Evolutionary conservation across 2,888 invertebrate genomes (phyloP).

Genomic region (Drepanosiphum platanoidis): DNA sequence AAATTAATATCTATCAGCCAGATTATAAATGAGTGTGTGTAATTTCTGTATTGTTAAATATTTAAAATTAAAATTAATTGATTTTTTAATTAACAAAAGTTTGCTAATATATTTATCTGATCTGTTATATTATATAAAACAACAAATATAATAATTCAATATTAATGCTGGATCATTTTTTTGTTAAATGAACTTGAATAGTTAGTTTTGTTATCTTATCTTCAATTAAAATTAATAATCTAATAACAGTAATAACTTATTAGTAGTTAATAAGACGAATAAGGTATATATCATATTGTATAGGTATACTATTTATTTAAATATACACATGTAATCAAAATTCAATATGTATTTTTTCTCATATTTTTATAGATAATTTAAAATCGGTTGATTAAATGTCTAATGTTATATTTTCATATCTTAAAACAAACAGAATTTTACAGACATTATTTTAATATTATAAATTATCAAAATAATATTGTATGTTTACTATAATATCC

Average conservation of each 20-base stretch:
- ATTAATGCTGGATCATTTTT: not conserved
- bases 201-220: not conserved
- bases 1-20: no score
- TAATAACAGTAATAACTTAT: no score
- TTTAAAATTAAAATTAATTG: no score
- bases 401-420: no score
- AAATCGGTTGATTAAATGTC: not conserved
- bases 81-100: not conserved
- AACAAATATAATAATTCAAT: not conserved
- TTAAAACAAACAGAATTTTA: not conserved
- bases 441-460: not conserved
- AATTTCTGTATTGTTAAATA: no score
- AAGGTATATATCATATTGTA: not conserved
- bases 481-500: not conserved
- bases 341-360: not conserved
- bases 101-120: no score
- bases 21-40: no score
- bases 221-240: not conserved
- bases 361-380: not conserved
- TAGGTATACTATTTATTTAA: not conserved
- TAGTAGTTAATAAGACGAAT: no score
- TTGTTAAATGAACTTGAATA: not conserved
- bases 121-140: not conserved
- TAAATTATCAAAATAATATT: not conserved
- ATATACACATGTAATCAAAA: not conserved